Conservation (phyloP, 2,888 invertebrate genomes). For the Ormia ochracea region DNA sequence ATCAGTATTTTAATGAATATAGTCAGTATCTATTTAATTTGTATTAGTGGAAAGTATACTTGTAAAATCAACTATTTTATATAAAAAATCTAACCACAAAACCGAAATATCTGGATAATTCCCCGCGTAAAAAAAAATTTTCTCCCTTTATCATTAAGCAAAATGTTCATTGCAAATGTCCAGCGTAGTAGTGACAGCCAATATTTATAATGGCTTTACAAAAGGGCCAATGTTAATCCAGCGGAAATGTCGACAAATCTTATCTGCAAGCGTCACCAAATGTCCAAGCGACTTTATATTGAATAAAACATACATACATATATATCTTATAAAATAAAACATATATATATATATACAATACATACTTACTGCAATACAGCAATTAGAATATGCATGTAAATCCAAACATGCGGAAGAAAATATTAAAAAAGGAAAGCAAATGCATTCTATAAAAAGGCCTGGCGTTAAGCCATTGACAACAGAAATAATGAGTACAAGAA, state of each 20-base stretch:
- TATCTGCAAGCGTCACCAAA: slow-evolving; percentile 51
- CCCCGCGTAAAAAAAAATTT: too few relatives aligned
- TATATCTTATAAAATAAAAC: too few relatives aligned
- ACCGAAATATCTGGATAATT: too few relatives aligned
- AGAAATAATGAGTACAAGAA: slow-evolving; percentile 21
- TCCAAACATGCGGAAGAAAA: slow-evolving; percentile 43
- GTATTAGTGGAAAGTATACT: too few relatives aligned
- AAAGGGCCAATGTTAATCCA: slow-evolving; percentile 31
- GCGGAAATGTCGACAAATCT: slow-evolving; percentile 57
- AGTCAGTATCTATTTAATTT: too few relatives aligned
- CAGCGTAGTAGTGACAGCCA: slow-evolving; percentile 26
- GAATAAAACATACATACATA: too few relatives aligned
- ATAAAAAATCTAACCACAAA: too few relatives aligned
- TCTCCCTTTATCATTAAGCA: too few relatives aligned
- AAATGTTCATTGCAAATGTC: slow-evolving; percentile 17
- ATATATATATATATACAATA: too few relatives aligned
- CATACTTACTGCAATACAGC: slow-evolving; percentile 31
- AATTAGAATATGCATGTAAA: slow-evolving; percentile 52
- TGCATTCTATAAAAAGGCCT: background rate
- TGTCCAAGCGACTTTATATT: too few relatives aligned
- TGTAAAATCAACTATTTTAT: too few relatives aligned
- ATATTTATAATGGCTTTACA: slow-evolving; percentile 26
- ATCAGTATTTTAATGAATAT: too few relatives aligned
- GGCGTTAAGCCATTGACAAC: slow-evolving; percentile 15
- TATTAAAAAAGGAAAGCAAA: slow-evolving; percentile 3